Conservation (phyloP, 2,888 invertebrate genomes). For the Agrilus mali region DNA sequence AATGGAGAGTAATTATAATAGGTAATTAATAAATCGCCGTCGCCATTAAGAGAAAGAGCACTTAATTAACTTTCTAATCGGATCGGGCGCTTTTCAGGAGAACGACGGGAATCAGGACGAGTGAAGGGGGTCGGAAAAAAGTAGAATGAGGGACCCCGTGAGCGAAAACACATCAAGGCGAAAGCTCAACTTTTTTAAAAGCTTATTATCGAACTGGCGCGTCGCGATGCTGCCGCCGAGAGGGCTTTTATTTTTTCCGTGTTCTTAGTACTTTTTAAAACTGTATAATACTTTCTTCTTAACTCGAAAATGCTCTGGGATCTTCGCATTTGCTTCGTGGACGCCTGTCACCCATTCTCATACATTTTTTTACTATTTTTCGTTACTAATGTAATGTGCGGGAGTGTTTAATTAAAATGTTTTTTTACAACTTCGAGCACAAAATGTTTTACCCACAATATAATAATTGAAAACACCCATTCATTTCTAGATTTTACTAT, state of each 20-base stretch:
- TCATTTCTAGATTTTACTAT: too few species aligned
- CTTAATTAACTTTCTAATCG: conserved; percentile 36
- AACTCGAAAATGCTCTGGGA: conserved; percentile 12
- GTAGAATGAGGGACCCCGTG: conserved; percentile 16
- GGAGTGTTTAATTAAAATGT: too few species aligned
- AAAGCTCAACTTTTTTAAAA: conserved; percentile 34
- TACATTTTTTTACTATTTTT: background rate
- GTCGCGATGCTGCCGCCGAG: conserved; percentile 13
- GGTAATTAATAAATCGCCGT: conserved; percentile 35
- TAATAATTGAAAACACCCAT: too few species aligned
- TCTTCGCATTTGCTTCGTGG: conserved; percentile 8
- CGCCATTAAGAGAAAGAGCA: conserved; percentile 32
- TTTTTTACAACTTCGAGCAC: too few species aligned
- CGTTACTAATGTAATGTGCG: background rate
- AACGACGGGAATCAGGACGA: too few species aligned
- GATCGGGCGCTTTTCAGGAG: conserved; percentile 19
- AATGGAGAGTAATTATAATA: conserved; percentile 25
- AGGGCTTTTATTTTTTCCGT: conserved; percentile 27
- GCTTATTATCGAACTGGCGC: conserved; percentile 32
- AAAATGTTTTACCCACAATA: too few species aligned
- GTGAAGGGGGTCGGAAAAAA: background rate
- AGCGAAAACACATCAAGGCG: conserved; percentile 32
- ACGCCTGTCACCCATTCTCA: background rate
- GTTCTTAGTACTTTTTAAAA: conserved; percentile 35
- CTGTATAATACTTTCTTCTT: conserved; percentile 31